Percentiles rank a stretch among this genome's conserved stretches.
phyloP scores from a whole-genome alignment of 2,113 vertebrate species.

The Lonchura striata region DNA sequence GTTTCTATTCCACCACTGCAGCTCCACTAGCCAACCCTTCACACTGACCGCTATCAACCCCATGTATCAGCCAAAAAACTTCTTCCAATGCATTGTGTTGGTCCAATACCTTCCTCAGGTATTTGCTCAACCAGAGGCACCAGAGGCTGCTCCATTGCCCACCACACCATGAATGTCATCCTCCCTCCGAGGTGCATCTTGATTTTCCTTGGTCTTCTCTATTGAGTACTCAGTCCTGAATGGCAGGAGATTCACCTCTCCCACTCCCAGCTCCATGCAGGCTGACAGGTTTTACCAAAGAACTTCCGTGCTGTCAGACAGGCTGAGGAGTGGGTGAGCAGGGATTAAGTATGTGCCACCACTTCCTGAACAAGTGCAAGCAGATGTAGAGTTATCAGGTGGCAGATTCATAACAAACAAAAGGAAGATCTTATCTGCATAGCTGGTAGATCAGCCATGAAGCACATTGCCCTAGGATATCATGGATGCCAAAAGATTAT shows the following conservation, averaged over 20 bases:
- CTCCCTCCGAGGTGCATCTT: neutral
- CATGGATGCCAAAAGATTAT: neutral
- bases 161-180: neutral
- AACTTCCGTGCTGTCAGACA: neutral
- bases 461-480: neutral
- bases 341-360: neutral
- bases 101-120: neutral
- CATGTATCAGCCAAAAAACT: neutral
- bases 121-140: neutral
- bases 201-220: neutral
- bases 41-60: rapidly evolving
- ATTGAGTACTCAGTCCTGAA: neutral
- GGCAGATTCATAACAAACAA: neutral
- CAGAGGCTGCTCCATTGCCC: neutral
- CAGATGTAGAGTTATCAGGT: neutral
- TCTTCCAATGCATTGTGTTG: neutral
- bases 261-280: neutral
- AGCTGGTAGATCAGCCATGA: neutral
- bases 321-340: neutral
- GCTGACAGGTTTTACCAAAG: neutral
- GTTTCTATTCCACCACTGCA: neutral
- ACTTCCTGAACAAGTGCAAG: slow-evolving; percentile 27
- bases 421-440: slow-evolving; percentile 16
- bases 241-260: neutral
- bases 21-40: neutral